These are phyloP conservation scores for Melanargia galathea DNA, from an alignment of 2,888 invertebrate genomes.

Conservation along the genomic window DNA sequence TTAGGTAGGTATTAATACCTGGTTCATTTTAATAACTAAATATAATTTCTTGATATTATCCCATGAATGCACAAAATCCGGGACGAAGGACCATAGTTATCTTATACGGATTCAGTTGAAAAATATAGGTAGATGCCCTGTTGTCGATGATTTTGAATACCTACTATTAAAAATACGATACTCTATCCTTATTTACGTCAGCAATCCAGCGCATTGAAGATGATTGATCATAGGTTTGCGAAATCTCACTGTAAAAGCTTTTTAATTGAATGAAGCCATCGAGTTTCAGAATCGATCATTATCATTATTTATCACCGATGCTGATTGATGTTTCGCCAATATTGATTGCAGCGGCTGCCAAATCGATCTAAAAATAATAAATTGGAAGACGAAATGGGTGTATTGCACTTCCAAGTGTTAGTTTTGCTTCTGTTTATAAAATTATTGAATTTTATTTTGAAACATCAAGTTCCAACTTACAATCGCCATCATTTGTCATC, in stretches of 20 bases:
- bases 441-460: not conserved
- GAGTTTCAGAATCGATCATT: constrained; percentile 1
- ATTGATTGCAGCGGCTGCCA: constrained; percentile 12
- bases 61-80: not conserved
- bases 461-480: too few relatives aligned
- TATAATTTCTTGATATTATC: not conserved
- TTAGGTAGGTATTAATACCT: not conserved
- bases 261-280: not conserved
- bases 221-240: not conserved
- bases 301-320: not conserved
- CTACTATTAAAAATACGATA: too few relatives aligned
- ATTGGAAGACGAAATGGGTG: not conserved
- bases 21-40: not conserved
- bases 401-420: not conserved
- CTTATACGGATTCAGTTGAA: too few relatives aligned
- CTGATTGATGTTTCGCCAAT: constrained; percentile 12
- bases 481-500: too few relatives aligned
- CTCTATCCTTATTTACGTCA: too few relatives aligned
- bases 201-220: not conserved
- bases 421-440: not conserved
- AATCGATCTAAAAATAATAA: constrained; percentile 23
- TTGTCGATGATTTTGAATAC: too few relatives aligned
- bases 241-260: not conserved
- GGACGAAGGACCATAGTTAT: not conserved
- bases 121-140: too few relatives aligned